Conservation (phyloP, 2,888 invertebrate species). For the Globia sparganii region DNA sequence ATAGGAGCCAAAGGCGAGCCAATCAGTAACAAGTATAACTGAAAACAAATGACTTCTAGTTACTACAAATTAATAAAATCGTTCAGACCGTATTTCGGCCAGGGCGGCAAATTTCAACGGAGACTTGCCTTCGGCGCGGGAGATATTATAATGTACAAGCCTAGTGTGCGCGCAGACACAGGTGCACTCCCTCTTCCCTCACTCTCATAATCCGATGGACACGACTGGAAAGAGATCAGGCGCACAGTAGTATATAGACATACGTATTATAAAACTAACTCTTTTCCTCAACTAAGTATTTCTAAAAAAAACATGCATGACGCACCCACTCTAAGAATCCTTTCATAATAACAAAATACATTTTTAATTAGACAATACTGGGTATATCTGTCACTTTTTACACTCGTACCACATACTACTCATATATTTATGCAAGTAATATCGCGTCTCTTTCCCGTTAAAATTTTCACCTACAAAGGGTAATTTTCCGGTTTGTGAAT, state of each 20-base stretch:
- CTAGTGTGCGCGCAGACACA: no score
- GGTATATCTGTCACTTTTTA: constrained; percentile 5
- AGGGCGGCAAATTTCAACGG: no score
- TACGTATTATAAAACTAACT: not conserved
- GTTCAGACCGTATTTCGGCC: no score
- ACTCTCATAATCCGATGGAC: no score
- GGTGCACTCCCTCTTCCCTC: no score
- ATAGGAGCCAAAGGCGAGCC: not conserved
- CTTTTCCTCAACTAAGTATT: not conserved
- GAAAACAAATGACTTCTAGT: no score
- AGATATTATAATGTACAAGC: no score
- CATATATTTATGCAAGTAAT: constrained; percentile 53
- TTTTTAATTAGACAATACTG: constrained; percentile 41
- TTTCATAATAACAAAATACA: constrained; percentile 19
- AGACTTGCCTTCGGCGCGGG: no score
- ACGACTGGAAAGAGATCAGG: no score
- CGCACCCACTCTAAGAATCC: not conserved
- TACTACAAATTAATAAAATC: no score
- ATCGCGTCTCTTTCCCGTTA: constrained; percentile 66
- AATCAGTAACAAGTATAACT: not conserved
- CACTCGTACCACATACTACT: constrained; percentile 9
- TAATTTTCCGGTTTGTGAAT: constrained; percentile 80
- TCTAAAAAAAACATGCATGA: not conserved
- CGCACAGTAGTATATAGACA: not conserved
- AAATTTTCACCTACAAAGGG: constrained; percentile 72